Evolutionary conservation across 1,140 invertebrate species (phyloP).

Genomic region (Holcopasites calliopsidis): DNA sequence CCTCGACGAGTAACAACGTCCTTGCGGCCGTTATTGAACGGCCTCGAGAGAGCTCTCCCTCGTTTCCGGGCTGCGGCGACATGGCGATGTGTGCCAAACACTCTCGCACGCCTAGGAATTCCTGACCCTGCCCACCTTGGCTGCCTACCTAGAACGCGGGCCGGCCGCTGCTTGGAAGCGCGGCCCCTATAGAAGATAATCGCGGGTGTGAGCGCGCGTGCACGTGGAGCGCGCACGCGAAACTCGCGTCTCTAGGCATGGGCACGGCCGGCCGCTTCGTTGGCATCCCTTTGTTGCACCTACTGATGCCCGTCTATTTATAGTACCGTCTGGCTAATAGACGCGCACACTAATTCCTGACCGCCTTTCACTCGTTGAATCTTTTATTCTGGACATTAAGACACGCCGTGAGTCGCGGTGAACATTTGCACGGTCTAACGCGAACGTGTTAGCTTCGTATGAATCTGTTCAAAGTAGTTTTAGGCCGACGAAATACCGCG

Average conservation of each 20-base stretch:
- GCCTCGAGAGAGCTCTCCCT: constrained; percentile 70
- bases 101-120: constrained; percentile 72
- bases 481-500: no score
- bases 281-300: constrained; percentile 70
- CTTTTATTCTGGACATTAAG: background rate
- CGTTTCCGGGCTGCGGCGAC: constrained; percentile 68
- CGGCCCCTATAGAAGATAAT: constrained; percentile 54
- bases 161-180: constrained; percentile 51
- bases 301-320: constrained; percentile 63
- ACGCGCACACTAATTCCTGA: constrained; percentile 24
- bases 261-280: constrained; percentile 62
- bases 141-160: constrained; percentile 56
- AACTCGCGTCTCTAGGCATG: constrained; percentile 50
- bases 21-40: constrained; percentile 71
- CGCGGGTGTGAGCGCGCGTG: constrained; percentile 60
- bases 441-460: no score
- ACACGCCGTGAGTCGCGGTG: no score
- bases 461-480: no score
- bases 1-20: constrained; percentile 59
- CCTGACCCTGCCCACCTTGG: constrained; percentile 73
- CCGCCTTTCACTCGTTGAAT: constrained; percentile 5
- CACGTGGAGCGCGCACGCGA: constrained; percentile 42
- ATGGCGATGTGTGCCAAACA: constrained; percentile 68
- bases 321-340: constrained; percentile 42
- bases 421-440: no score